A percentile compares a stretch with the other conserved stretches of the same genome.
Evolutionary conservation across 1,140 invertebrate species (phyloP).

Genomic region (Drosophila eugracilis): DNA sequence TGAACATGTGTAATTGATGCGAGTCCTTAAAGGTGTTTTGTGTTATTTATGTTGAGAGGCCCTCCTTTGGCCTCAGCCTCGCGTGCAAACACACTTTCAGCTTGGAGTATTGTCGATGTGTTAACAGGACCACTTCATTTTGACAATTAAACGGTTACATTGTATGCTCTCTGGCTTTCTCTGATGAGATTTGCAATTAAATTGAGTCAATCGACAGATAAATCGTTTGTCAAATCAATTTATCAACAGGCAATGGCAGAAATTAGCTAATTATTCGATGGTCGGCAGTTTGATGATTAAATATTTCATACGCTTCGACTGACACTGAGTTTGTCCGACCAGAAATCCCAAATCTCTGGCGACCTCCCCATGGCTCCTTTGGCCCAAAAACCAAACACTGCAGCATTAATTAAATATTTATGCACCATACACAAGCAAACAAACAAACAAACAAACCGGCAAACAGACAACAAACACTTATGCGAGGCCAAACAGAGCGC

Average conservation of each 20-base stretch:
- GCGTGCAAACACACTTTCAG: slow-evolving; percentile 40
- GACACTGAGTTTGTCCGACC: slow-evolving; percentile 19
- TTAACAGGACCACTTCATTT: slow-evolving; percentile 52
- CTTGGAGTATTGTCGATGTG: slow-evolving; percentile 14
- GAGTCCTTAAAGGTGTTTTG: slow-evolving; percentile 31
- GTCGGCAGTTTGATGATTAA: slow-evolving; percentile 51
- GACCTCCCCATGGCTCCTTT: slow-evolving; percentile 42
- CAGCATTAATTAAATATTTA: slow-evolving; percentile 80
- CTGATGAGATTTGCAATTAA: background rate
- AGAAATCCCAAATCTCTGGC: slow-evolving; percentile 43
- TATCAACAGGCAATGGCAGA: slow-evolving; percentile 19
- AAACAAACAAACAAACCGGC: slow-evolving; percentile 16
- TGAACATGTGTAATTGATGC: slow-evolving; percentile 31
- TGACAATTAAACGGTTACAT: slow-evolving; percentile 53
- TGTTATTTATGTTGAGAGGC: slow-evolving; percentile 9
- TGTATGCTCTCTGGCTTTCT: slow-evolving; percentile 13
- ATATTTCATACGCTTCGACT: slow-evolving; percentile 48
- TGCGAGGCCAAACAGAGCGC: slow-evolving; percentile 70
- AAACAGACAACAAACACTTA: slow-evolving; percentile 35
- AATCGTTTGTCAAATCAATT: slow-evolving; percentile 40
- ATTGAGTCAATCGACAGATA: slow-evolving; percentile 1
- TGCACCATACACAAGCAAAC: slow-evolving; percentile 48
- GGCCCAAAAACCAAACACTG: slow-evolving; percentile 43
- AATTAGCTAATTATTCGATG: slow-evolving; percentile 58
- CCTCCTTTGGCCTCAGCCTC: slow-evolving; percentile 15